phyloP scores from a whole-genome alignment of 2,797 vertebrate genomes.

The Danio albolineatus region DNA sequence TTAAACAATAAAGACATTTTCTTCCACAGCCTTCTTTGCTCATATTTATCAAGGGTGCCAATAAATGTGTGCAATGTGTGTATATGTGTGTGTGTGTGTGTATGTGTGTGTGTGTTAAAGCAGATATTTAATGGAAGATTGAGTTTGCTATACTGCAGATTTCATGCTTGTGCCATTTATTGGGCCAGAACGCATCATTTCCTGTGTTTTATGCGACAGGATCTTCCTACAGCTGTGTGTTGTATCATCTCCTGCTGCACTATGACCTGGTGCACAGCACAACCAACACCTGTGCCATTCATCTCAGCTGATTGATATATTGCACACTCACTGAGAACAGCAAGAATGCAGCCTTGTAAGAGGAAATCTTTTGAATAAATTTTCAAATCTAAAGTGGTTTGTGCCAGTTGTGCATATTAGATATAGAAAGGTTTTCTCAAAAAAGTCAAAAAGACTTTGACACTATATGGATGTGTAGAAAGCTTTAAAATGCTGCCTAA shows the following conservation, averaged over 20 bases:
- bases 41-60: no score
- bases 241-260: conserved; percentile 29
- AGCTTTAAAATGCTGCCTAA: no score
- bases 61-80: no score
- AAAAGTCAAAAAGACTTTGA: no score
- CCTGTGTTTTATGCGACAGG: conserved; percentile 69
- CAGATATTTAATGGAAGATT: conserved; percentile 67
- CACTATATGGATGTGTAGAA: no score
- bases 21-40: no score
- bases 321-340: neutral
- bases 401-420: neutral
- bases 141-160: conserved; percentile 70
- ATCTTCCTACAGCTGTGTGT: conserved; percentile 60
- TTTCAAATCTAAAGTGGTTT: neutral
- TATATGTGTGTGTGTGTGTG: neutral
- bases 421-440: neutral
- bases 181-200: conserved; percentile 67
- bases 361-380: neutral
- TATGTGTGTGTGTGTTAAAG: conserved; percentile 1
- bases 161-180: conserved; percentile 74
- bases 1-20: no score
- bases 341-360: neutral
- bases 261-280: neutral
- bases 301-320: neutral
- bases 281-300: conserved; percentile 2